phyloP scores from a whole-genome alignment of 2,797 vertebrate species.

The Ambastaia sidthimunki region DNA sequence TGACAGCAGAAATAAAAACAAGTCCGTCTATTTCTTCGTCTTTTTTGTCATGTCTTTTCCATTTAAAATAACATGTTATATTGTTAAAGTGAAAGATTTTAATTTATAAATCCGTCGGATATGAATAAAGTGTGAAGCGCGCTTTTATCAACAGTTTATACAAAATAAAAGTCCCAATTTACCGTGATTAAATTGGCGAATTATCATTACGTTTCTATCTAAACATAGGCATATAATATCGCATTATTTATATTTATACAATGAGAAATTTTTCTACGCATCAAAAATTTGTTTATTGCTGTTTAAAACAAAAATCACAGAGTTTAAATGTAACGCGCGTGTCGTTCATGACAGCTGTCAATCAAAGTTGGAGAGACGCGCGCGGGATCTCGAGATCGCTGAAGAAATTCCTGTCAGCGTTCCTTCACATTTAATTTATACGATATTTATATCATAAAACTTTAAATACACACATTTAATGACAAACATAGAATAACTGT shows the following conservation, averaged over 20 bases:
- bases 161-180: neutral
- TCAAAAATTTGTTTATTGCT: too few relatives aligned
- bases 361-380: neutral
- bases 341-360: neutral
- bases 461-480: neutral
- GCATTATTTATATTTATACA: too few relatives aligned
- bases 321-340: neutral
- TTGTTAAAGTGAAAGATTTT: neutral
- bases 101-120: too few relatives aligned
- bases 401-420: neutral
- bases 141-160: neutral
- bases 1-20: constrained; percentile 69
- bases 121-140: neutral
- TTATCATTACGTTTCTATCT: too few relatives aligned
- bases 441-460: neutral
- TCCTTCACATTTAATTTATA: neutral
- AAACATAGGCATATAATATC: neutral
- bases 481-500: neutral
- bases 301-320: neutral
- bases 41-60: neutral
- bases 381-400: neutral
- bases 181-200: neutral
- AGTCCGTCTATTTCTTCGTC: neutral
- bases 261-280: too few relatives aligned
- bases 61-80: neutral